phyloP scores from a whole-genome alignment of 2,113 vertebrate species.

The Cyanoderma ruficeps region DNA sequence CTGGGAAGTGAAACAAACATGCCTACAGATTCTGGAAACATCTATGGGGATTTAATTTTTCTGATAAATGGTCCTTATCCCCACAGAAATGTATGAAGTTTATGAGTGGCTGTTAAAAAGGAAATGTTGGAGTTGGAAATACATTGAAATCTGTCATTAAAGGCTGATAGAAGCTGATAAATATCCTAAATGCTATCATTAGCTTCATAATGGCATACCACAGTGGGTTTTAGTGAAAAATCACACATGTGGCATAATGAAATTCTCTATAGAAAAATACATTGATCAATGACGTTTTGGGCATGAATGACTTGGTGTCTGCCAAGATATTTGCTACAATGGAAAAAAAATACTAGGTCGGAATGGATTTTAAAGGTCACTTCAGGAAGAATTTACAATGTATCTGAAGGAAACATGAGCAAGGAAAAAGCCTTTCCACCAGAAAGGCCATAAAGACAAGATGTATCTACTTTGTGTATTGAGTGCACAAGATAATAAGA shows the following conservation, averaged over 20 bases:
- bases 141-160: neutral
- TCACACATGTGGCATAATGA: neutral
- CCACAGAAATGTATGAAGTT: neutral
- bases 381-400: neutral
- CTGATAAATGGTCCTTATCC: neutral
- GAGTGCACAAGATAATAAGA: neutral
- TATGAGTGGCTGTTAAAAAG: neutral
- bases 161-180: neutral
- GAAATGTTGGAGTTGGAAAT: neutral
- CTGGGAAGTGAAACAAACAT: neutral
- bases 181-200: neutral
- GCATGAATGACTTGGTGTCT: neutral
- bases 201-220: neutral
- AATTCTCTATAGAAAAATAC: neutral
- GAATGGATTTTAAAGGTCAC: neutral
- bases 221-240: neutral
- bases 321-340: neutral
- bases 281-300: neutral
- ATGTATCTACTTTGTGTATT: neutral
- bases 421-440: neutral
- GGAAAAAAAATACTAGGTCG: neutral
- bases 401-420: neutral
- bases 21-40: neutral
- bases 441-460: neutral
- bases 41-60: neutral